A percentile compares a stretch with the other conserved stretches of the same genome.
These are phyloP conservation scores for Silurus asotus DNA, from an alignment of 2,113 vertebrate genomes.

Conservation along the genomic window DNA sequence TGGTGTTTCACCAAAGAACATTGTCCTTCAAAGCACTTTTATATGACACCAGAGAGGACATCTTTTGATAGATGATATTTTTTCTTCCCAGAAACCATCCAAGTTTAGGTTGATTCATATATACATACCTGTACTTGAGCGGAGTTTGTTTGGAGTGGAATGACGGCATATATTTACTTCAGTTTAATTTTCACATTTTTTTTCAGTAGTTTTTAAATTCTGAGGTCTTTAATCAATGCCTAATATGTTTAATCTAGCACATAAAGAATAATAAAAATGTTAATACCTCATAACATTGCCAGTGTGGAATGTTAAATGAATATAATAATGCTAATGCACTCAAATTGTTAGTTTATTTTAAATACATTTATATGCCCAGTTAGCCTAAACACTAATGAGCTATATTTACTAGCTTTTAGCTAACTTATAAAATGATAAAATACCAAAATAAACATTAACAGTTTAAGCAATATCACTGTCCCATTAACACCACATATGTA, in stretches of 20 bases:
- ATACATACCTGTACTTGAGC: background rate
- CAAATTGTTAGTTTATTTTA: background rate
- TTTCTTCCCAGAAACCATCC: background rate
- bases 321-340: background rate
- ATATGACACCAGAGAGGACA: background rate
- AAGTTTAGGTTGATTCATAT: background rate
- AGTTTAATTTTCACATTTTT: background rate
- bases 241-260: background rate
- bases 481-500: background rate
- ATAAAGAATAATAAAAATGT: background rate
- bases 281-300: background rate
- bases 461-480: background rate
- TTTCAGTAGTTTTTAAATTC: background rate
- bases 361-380: background rate
- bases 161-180: background rate
- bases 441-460: background rate
- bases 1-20: background rate
- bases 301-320: no score
- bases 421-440: background rate
- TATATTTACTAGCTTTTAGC: background rate
- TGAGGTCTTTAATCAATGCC: background rate
- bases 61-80: background rate
- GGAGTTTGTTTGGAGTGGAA: background rate
- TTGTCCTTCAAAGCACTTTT: background rate
- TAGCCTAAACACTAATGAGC: background rate